Conservation (phyloP, 2,113 vertebrate species). For the Ibidorhyncha struthersii region DNA sequence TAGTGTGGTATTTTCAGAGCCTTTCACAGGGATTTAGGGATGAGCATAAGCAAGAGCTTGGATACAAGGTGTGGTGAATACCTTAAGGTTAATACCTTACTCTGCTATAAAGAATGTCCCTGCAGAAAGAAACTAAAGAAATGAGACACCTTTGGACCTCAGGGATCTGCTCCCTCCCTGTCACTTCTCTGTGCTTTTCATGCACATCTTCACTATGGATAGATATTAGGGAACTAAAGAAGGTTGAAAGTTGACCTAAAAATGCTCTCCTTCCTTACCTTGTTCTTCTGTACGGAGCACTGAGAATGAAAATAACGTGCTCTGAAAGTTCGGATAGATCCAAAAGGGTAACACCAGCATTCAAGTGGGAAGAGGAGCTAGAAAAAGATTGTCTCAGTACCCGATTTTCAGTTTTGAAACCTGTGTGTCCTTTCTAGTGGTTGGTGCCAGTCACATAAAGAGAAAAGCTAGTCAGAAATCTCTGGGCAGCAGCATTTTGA, state of each 20-base stretch:
- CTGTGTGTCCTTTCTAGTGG: not conserved
- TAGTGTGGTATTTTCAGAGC: constrained; percentile 10
- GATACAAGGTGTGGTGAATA: not conserved
- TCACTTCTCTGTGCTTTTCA: not conserved
- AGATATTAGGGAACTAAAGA: not conserved
- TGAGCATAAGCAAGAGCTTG: not conserved
- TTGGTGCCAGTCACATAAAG: not conserved
- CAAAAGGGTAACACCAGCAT: not conserved
- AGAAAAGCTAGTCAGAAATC: not conserved
- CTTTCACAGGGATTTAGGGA: not conserved
- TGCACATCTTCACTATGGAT: not conserved
- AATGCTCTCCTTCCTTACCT: not conserved
- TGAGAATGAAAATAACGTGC: not conserved
- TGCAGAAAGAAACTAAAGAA: not conserved
- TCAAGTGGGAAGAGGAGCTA: not conserved
- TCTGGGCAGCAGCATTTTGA: not conserved
- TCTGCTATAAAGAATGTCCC: not conserved
- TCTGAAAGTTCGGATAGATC: not conserved
- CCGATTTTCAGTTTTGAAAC: not conserved
- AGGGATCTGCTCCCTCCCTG: not conserved
- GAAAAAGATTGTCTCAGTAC: not conserved
- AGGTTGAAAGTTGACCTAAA: constrained; percentile 28
- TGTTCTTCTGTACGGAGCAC: not conserved
- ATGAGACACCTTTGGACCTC: not conserved
- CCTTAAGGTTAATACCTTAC: not conserved